A percentile compares a stretch with the other conserved stretches of the same genome.
Evolutionary conservation across 1,140 invertebrate genomes (phyloP).

Genomic region (Sitobion miscanthi): DNA sequence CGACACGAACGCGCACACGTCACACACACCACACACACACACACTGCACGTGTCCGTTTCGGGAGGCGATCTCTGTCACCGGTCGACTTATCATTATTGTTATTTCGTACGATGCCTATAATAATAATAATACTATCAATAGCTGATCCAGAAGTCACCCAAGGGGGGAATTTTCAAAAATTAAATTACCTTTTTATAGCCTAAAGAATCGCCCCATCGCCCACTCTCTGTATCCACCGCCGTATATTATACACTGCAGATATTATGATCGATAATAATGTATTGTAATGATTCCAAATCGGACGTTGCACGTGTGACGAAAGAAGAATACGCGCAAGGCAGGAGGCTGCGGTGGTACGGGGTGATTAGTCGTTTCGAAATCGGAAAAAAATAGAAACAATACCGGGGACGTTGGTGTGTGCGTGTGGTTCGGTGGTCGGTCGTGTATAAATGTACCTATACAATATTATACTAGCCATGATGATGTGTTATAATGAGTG

Average conservation of each 20-base stretch:
- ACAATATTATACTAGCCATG: no score
- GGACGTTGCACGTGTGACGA: background rate
- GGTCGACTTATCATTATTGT: background rate
- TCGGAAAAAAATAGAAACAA: background rate
- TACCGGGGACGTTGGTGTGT: no score
- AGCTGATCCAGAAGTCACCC: no score
- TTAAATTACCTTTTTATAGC: no score
- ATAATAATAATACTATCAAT: background rate
- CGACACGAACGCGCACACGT: conserved; percentile 8
- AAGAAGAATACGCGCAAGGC: background rate
- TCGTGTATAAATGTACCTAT: no score
- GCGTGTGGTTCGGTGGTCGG: no score
- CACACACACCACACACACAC: background rate
- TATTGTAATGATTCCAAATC: background rate
- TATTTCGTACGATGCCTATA: background rate
- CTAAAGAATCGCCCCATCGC: no score
- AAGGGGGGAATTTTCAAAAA: no score
- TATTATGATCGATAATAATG: no score
- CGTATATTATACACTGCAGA: no score
- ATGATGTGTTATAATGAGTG: no score
- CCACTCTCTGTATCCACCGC: no score
- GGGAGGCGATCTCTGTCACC: background rate
- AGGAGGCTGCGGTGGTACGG: background rate
- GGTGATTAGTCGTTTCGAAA: background rate
- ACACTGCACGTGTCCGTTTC: conserved; percentile 7